Base-by-base conservation (phyloP, 2,888 invertebrate species). In the Fragum fragum region DNA sequence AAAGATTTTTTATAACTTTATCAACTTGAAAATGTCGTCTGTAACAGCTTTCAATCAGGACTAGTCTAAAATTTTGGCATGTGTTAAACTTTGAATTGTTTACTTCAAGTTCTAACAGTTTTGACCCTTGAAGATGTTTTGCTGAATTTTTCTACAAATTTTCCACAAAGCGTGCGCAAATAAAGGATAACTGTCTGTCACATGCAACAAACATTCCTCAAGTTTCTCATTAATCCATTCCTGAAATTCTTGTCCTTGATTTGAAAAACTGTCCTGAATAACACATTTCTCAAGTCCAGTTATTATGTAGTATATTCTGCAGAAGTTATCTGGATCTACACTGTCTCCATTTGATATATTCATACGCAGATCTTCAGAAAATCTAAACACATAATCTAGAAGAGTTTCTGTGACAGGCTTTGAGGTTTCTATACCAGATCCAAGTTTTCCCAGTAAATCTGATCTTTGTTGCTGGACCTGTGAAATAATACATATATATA, bases 131-230 rank as follows among this genome's bases (percentile, higher is more conserved):
- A 55, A 26, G 18, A n/a, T 28, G n/a, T n/a, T n/a, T 39, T 39
- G 39, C 6, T 14, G n/a, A 21, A 82, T 32, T 57, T 71, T 72
- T 42, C 57, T 61, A 70, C 74, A 77, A 7, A 87, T n/a, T 68
- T 79, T 80, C 87, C 84, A 87, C 0, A 87, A 23, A 21, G 76
- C 74, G 74, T 83, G 84, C 26, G 83, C 81, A 79, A 81, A 87
- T 23, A 87, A 26, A 11, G 87, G 87, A 71, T 81, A 85, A 18
- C 42, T 29, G 3, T 83, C 83, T 18, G 83, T 74, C 23, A 87
- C 53, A 71, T 79, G 75, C 9, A 87, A 71, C 11, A 85, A 53
- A 73, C 82, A 73, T 5, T 82, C 75, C 26, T 84, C 85, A 1
- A 87, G 68, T 29, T 57, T 72, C 18, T 59, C 57, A 28, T 53